A percentile compares a stretch with the other conserved stretches of the same genome.
Evolutionary conservation across 2,888 invertebrate species (phyloP).

Genomic region (Cantharis rufa): DNA sequence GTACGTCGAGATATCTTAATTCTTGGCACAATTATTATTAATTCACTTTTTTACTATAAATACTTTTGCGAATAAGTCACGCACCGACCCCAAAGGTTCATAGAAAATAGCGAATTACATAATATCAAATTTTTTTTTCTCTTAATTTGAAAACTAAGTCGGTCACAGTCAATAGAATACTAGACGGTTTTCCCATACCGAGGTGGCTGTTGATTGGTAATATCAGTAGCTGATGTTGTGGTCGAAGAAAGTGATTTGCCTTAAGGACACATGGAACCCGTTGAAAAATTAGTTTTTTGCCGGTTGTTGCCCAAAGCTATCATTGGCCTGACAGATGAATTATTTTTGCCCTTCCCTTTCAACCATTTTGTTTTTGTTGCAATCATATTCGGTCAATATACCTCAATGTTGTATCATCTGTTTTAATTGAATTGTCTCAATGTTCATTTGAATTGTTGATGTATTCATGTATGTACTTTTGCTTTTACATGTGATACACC

Average conservation of each 20-base stretch:
- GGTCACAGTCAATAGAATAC: neutral
- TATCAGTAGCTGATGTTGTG: neutral
- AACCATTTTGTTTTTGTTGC: neutral
- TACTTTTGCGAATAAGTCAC: neutral
- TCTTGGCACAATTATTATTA: neutral
- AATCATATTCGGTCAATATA: neutral
- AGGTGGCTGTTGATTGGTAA: neutral
- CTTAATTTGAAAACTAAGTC: neutral
- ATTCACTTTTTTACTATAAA: neutral
- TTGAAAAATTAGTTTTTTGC: neutral
- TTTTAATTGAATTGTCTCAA: neutral
- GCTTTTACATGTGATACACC: slow-evolving; percentile 25
- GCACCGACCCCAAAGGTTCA: neutral
- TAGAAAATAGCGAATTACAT: neutral
- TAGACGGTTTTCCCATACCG: neutral
- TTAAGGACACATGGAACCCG: neutral
- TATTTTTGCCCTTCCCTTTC: neutral
- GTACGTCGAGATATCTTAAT: neutral
- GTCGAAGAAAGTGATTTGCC: neutral
- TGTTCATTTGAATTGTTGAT: neutral
- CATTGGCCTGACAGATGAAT: neutral
- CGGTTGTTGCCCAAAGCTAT: neutral
- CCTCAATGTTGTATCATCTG: neutral
- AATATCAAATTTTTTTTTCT: neutral
- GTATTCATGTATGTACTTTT: slow-evolving; percentile 25